Base-by-base conservation (phyloP, 2,113 vertebrate species). In the Pampusana beccarii region DNA sequence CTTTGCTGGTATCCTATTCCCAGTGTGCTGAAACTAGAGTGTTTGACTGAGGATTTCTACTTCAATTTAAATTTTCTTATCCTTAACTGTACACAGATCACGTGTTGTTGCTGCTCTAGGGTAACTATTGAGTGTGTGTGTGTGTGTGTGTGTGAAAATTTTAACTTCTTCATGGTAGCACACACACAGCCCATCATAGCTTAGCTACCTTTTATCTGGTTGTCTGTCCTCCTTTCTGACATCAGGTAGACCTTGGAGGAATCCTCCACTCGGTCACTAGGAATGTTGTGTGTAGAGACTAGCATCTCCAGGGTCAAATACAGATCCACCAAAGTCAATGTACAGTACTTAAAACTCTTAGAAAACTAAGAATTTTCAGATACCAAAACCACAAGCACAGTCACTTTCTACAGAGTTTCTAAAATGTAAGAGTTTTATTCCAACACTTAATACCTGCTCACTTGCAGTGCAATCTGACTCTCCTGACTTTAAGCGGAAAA, bases 141-240 rank as follows among this genome's bases (percentile, higher is more conserved):
- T 34, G 5, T 56, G 25, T 53, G 24, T 53, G 24, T 53, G 14
- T 34, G 5, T 56, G n/a, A n/a, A n/a, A 3, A 40, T 10, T 36
- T 6, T 42, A 73, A 53, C 1, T 18, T 53, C 69, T 13, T 61
- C 6, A 34, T 13, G 7, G 21, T 61, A 44, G 15, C 25, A 14
- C 26, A 50, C 6, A 13, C 6, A 56, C 2, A 46, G 44, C 1
- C 7, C 5, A 28, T 18, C 0, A 2, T 18, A 56, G 8, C n/a
- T 60, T 46, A 71, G 4, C 11, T 3, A 34, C 7, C 78, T 64
- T 87, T 66, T 48, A 21, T 51, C 10, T 1, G 0, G 1, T 13
- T 23, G 3, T 20, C 79, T 18, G 20, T 79, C 2, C 9, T 58
- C 13, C 7, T 61, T 77, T 40, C 36, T 72, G 18, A 56, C 9